Base-by-base conservation (phyloP, 2,113 vertebrate genomes). In the Nannobrachium achirus region DNA sequence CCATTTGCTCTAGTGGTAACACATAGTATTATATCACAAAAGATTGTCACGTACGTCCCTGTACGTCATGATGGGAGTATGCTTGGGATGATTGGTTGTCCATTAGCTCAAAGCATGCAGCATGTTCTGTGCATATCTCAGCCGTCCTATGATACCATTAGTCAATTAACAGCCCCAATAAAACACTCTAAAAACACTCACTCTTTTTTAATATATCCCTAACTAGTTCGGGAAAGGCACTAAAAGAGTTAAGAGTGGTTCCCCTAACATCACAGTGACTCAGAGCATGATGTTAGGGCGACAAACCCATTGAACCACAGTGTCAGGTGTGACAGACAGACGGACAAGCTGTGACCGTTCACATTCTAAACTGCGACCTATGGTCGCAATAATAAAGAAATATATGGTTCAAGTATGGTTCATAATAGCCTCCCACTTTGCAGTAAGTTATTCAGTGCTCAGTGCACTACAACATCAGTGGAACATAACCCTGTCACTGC, bases 391-490 rank as follows among this genome's bases (percentile, higher is more conserved):
- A n/a, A n/a, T n/a, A n/a, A n/a, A n/a, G n/a, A n/a, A n/a, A n/a
- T n/a, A n/a, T n/a, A n/a, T n/a, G n/a, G 56, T 77, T 74, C 25
- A 61, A 15, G 71, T 50, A 0, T 56, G 50, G 55, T 50, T 15
- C n/a, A 25, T 39, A 63, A 76, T 64, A 14, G 70, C 13, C 58
- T 80, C 72, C 78, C 1, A 52, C 76, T 76, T 70, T 55, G 33
- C 46, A 49, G 7, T 7, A 45, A 79, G 52, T 72, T 68, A 56
- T 71, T 61, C 60, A 58, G 15, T 71, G 40, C 19, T 72, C 76
- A 33, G 19, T 25, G 66, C 3, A 3, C 33, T 16, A 61, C 42
- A 73, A 61, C 62, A 74, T 75, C 66, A 72, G 73, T 75, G n/a
- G 42, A 78, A 39, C 8, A 9, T 0, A 2, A 70, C 58, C 33